Evolutionary conservation across 2,113 vertebrate species (phyloP), one percentile per base, ranked within the genome.

Genomic region (Glareola pratincola): DNA sequence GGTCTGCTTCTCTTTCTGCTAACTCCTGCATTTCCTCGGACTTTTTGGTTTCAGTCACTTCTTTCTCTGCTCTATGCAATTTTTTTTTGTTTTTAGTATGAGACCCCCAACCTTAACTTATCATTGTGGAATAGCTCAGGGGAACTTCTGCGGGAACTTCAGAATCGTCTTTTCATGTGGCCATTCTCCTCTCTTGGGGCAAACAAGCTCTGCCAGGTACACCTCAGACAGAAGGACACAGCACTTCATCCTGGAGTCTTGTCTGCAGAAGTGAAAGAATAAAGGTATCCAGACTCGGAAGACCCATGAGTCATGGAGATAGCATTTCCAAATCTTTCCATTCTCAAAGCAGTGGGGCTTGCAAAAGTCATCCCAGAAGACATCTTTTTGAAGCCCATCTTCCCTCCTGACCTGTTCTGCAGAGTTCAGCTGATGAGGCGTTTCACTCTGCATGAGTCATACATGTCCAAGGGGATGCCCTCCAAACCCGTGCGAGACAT

Each of bases 401-500:
- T 84, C 3, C 14, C 17, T 76, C 47, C 53, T 68, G 6, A 56
- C 60, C 39, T 26, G 21, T 32, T 69, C 43, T 64, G 36, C 45
- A 64, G 69, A 64, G 36, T 36, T 27, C 45, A 84, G 66, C 14
- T 10, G 22, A 73, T 37, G 68, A 86, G 14, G 32, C 50, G 22
- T 39, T 88, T 75, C 30, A n/a, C 37, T n/a, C n/a, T 34, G 26
- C 15, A 3, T 17, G 37, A 60, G 41, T 27, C 41, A 47, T 14
- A 6, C 3, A 2, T 12, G 19, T 68, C 50, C 30, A 29, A 62
- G 24, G 18, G 68, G 68, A 69, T 83, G n/a, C 22, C 23, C 50
- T 79, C 39, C 57, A 50, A 90, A 84, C 22, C 29, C 0, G 0
- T 39, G 30, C 5, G 14, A 59, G 36, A 41, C 3, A 6, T 32